Evolutionary conservation across 2,888 invertebrate species (phyloP), one percentile per base, ranked within the genome.

Genomic region (Prostheceraeus crozeri): DNA sequence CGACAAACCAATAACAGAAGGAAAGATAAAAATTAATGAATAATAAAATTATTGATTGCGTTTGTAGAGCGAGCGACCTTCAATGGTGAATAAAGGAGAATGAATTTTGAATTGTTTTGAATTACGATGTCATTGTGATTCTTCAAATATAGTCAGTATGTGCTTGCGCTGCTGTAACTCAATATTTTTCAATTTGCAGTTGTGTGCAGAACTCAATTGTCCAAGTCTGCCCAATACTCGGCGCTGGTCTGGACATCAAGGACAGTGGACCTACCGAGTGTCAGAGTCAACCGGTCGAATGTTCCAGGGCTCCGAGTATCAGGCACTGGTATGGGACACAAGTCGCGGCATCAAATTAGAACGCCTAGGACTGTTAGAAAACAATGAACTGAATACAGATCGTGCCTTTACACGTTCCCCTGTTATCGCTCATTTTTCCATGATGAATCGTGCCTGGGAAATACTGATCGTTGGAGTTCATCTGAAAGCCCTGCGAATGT

Each of bases 171-270:
- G n/a, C n/a, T n/a, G n/a, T n/a, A n/a, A n/a, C n/a, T n/a, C n/a
- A n/a, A n/a, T n/a, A n/a, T n/a, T n/a, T n/a, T n/a, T n/a, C n/a
- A n/a, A n/a, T n/a, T n/a, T n/a, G n/a, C 60, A 73, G 73, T 67
- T 74, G 62, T 84, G 83, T 68, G 81, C 82, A 60, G 84, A 85
- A 74, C 74, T 85, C 55, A 85, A 85, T 74, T 76, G 79, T 1
- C 84, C 85, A 0, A 76, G 77, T 25, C 71, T 85, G 55, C 77
- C 82, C 61, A 76, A 83, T 62, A 81, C 84, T 10, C 75, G 78
- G 19, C 84, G 84, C 69, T 84, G 84, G 83, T 79, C 79, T 62
- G 79, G 80, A 62, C 23, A 82, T 70, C 81, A 81, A 61, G 82
- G 83, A 48, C 78, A 79, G 52, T 86, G 86, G 86, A 67, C 71